Percentiles rank a stretch among this genome's conserved stretches.
Conservation (phyloP, 2,888 invertebrate genomes). For the Lapara coniferarum region DNA sequence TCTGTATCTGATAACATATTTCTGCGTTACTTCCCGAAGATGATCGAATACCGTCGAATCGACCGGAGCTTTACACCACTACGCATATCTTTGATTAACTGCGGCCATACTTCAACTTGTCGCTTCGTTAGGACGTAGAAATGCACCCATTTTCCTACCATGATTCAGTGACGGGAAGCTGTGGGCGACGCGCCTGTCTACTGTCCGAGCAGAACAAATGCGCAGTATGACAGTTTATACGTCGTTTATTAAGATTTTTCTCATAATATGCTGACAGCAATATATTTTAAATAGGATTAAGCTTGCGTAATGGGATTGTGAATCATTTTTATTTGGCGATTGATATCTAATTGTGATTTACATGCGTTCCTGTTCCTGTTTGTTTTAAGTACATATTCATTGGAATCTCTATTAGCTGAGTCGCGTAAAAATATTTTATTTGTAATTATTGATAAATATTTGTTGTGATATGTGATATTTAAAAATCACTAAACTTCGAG, state of each 20-base stretch:
- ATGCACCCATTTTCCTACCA: slow-evolving; percentile 65
- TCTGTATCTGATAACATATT: no score
- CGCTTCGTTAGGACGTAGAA: slow-evolving; percentile 55
- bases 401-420: no score
- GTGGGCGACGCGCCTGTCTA: slow-evolving; percentile 34
- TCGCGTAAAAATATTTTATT: no score
- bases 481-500: no score
- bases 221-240: slow-evolving; percentile 14
- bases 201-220: slow-evolving; percentile 26
- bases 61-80: not conserved
- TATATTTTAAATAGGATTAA: slow-evolving; percentile 17
- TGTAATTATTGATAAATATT: no score
- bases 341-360: slow-evolving; percentile 1
- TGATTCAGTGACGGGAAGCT: slow-evolving; percentile 58
- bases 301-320: slow-evolving; percentile 1
- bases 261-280: not conserved
- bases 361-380: not conserved
- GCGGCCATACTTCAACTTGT: slow-evolving; percentile 33
- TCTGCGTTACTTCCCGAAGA: no score
- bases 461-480: no score
- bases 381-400: no score
- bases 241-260: slow-evolving; percentile 9
- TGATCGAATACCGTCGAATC: not conserved
- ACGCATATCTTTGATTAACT: slow-evolving; percentile 33
- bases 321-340: not conserved